Evolutionary conservation across 2,888 invertebrate genomes (phyloP), one percentile per base, ranked within the genome.

Genomic region (Adelognathus sp.): DNA sequence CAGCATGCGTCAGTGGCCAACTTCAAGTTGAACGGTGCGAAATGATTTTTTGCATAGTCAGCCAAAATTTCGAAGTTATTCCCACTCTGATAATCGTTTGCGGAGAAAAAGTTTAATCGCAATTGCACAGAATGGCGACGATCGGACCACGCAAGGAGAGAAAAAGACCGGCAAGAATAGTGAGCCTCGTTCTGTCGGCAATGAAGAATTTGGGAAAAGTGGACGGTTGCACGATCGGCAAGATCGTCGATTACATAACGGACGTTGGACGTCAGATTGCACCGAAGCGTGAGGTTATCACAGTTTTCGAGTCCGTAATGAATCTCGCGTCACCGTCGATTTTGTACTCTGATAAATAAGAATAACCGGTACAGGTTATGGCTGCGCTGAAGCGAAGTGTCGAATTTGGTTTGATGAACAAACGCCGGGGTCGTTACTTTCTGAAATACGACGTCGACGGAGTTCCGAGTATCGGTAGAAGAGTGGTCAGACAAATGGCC

Each of bases 351-450:
- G 5, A 7, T 31, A 7, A 56, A 7, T 1, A n/a, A 18, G 14
- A 31, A 50, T 21, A 18, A 63, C 14, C 3, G 9, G 29, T 54
- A 41, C 41, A 87, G 87, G 79, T 87, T 0, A 27, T 83, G 1
- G 77, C 82, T 3, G 86, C 86, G 0, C 72, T 87, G 27, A 86
- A 83, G 41, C 84, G 86, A 5, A 80, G 84, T 21, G 79, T 87
- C 0, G 85, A 87, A 61, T 86, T 85, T 61, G 86, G 86, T 4
- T 80, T 87, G 21, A 67, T 87, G 73, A 86, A 84, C 41, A 79
- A 80, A 24, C 79, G 71, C 4, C 78, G 80, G 9, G 87, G 85
- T 16, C 82, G 84, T 61, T 87, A 86, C 60, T 79, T 81, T 29
- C 56, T 84, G 31, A 70, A 54, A 44, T 71, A 60, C 46, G 58